These are phyloP conservation scores for Leptinotarsa peninsularis DNA, from an alignment of 2,888 invertebrate genomes.

Conservation along the genomic window DNA sequence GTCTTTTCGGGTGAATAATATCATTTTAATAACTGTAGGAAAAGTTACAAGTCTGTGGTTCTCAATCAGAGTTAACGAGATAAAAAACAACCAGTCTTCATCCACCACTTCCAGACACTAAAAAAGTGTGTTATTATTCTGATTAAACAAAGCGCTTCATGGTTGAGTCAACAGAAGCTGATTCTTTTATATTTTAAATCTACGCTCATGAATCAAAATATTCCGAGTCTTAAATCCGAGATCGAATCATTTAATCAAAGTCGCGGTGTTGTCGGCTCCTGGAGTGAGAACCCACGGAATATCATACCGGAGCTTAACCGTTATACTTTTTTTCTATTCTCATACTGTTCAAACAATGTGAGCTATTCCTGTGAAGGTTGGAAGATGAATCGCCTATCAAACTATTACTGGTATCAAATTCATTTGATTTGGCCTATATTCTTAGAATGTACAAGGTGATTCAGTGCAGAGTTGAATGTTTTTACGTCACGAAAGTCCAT, in stretches of 20 bases:
- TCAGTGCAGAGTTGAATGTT: too few species aligned
- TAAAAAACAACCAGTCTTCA: neutral
- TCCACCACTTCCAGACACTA: neutral
- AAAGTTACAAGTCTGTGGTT: too few species aligned
- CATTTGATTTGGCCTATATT: constrained; percentile 1
- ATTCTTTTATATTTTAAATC: constrained; percentile 59
- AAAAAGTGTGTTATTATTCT: constrained; percentile 13
- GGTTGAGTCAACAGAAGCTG: constrained; percentile 57
- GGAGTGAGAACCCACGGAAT: constrained; percentile 60
- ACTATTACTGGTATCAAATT: constrained; percentile 6
- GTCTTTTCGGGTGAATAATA: too few species aligned
- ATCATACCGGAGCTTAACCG: constrained; percentile 48
- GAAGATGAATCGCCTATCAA: neutral
- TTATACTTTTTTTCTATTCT: constrained; percentile 17
- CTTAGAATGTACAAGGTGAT: neutral
- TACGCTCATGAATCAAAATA: constrained; percentile 63
- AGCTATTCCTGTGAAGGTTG: constrained; percentile 5
- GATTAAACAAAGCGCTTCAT: constrained; percentile 18
- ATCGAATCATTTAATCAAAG: constrained; percentile 66
- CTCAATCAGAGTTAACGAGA: neutral
- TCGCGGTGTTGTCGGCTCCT: constrained; percentile 64
- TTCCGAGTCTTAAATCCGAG: constrained; percentile 61
- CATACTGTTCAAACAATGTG: constrained; percentile 23
- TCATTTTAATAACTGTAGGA: neutral
- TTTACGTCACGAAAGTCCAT: too few species aligned